These are phyloP conservation scores for Globia sparganii DNA, from an alignment of 2,888 invertebrate species.

Conservation along the genomic window DNA sequence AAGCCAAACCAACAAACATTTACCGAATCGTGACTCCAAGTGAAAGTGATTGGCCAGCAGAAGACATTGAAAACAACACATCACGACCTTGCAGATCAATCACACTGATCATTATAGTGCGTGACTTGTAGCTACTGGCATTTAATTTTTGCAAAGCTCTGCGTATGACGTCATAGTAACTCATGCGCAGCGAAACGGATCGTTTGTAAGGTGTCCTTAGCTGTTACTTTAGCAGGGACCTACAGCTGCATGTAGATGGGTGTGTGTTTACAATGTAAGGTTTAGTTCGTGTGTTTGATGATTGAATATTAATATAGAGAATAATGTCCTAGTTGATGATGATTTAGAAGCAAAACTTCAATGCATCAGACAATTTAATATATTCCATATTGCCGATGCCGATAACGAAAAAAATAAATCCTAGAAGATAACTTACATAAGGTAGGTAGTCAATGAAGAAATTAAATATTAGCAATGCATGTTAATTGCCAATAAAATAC, in stretches of 20 bases:
- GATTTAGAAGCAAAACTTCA: neutral
- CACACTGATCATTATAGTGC: slow-evolving; percentile 54
- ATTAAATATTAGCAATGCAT: neutral
- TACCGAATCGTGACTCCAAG: slow-evolving; percentile 59
- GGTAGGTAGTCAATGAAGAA: neutral
- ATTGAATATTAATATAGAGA: neutral
- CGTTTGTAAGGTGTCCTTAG: slow-evolving; percentile 50
- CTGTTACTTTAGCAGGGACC: slow-evolving; percentile 35
- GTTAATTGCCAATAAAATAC: neutral
- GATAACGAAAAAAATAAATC: too few species aligned
- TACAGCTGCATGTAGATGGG: neutral
- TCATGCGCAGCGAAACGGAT: slow-evolving; percentile 45
- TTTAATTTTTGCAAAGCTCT: slow-evolving; percentile 59
- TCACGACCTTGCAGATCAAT: slow-evolving; percentile 65
- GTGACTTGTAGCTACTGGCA: slow-evolving; percentile 59
- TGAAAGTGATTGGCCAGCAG: slow-evolving; percentile 60
- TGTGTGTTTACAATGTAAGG: neutral
- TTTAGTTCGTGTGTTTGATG: neutral
- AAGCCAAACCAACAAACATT: slow-evolving; percentile 25
- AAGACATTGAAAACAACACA: slow-evolving; percentile 61
- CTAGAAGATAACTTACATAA: neutral
- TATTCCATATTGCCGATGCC: neutral
- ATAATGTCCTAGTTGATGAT: neutral
- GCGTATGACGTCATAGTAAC: slow-evolving; percentile 54
- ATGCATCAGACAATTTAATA: neutral